Conservation (phyloP, 2,797 vertebrate genomes). For the Ctenosaura bakeri region DNA sequence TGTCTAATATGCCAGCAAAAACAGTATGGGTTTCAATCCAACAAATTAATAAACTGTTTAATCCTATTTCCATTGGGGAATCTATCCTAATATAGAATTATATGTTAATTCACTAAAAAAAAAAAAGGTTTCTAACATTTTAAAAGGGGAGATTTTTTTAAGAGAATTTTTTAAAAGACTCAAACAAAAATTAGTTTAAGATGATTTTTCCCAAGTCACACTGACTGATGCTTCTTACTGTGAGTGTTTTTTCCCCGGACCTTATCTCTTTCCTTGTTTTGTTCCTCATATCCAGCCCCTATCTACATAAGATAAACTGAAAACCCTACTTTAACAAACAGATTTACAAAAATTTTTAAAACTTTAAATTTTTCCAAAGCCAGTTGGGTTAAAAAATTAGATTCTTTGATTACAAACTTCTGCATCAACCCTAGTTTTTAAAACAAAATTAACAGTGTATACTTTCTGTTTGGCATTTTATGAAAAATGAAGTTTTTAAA, state of each 20-base stretch:
- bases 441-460: neutral
- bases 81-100: neutral
- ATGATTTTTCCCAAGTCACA: neutral
- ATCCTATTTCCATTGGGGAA: neutral
- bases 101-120: neutral
- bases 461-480: neutral
- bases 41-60: neutral
- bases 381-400: neutral
- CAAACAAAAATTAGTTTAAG: neutral
- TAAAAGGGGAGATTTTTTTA: neutral
- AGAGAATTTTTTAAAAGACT: neutral
- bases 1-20: too few species aligned
- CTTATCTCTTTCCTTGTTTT: neutral
- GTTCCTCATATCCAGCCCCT: neutral
- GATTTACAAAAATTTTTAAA: neutral
- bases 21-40: neutral
- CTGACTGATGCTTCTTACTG: neutral
- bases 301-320: neutral
- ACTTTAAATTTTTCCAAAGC: neutral
- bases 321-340: neutral
- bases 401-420: neutral
- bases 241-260: too few species aligned
- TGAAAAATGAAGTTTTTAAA: conserved; percentile 28
- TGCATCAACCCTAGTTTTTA: neutral
- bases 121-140: neutral